Percentiles rank a stretch among this genome's conserved stretches.
phyloP scores from a whole-genome alignment of 2,888 invertebrate species.

The Cremastobaeus sp. region DNA sequence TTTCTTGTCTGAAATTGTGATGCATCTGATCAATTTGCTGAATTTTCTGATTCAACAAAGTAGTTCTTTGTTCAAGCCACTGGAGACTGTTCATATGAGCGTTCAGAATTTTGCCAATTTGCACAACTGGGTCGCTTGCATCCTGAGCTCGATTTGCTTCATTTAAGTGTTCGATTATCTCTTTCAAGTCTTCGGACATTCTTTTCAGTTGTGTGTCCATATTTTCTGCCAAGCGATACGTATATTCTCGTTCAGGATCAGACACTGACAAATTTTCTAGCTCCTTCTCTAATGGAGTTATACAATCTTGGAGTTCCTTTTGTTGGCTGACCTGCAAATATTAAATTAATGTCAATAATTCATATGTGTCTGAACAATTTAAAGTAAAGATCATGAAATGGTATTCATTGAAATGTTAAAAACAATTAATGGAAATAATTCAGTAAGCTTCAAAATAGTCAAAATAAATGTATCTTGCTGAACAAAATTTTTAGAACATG shows the following conservation, averaged over 20 bases:
- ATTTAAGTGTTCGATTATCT: conserved; percentile 96
- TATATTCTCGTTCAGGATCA: conserved; percentile 94
- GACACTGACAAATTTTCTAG: conserved; percentile 84
- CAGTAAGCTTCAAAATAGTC: too few species aligned
- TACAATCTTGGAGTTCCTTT: conserved; percentile 91
- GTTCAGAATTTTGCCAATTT: conserved; percentile 95
- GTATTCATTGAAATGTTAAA: too few species aligned
- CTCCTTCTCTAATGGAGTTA: conserved; percentile 91
- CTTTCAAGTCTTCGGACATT: conserved; percentile 96
- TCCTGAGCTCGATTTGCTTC: conserved; percentile 91
- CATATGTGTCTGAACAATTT: too few species aligned
- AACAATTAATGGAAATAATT: too few species aligned
- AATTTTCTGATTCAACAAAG: conserved; percentile 86
- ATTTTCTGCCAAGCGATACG: conserved; percentile 92
- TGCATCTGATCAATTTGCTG: conserved; percentile 91
- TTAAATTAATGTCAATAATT: neutral
- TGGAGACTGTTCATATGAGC: conserved; percentile 97
- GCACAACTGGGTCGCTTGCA: conserved; percentile 91
- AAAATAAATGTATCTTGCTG: too few species aligned
- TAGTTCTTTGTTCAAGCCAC: conserved; percentile 93
- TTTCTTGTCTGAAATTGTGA: conserved; percentile 86
- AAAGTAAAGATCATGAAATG: too few species aligned
- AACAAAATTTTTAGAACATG: neutral
- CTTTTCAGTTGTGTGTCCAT: conserved; percentile 94
- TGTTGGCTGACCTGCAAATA: conserved; percentile 86